Percentiles rank a stretch among this genome's conserved stretches.
These are phyloP conservation scores for Caracal caracal DNA, from an alignment of 2,113 vertebrate genomes.

Conservation along the genomic window DNA sequence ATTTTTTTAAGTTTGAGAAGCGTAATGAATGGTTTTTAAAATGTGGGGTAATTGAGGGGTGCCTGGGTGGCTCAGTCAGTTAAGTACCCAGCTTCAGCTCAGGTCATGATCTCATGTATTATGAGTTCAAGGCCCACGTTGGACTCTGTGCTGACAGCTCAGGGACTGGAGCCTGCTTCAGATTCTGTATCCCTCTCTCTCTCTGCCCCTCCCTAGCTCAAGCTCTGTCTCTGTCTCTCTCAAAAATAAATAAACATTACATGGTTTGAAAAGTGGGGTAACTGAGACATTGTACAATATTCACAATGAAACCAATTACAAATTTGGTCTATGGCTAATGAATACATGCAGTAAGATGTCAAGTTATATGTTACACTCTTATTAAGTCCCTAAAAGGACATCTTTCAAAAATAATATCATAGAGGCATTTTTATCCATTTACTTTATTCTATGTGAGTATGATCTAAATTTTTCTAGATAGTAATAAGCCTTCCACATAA, in stretches of 20 bases:
- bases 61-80: too few species aligned
- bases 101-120: too few species aligned
- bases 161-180: too few species aligned
- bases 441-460: not conserved
- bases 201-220: too few species aligned
- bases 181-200: too few species aligned
- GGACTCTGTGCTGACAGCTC: too few species aligned
- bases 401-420: not conserved
- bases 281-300: not conserved
- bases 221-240: too few species aligned
- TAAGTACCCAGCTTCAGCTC: too few species aligned
- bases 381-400: slow-evolving; percentile 15
- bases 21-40: not conserved
- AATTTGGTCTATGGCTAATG: not conserved
- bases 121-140: too few species aligned
- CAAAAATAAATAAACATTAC: not conserved
- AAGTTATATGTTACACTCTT: not conserved
- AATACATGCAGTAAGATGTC: rapidly evolving
- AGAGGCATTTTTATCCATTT: not conserved
- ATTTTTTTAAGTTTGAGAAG: not conserved
- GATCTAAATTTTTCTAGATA: slow-evolving; percentile 24
- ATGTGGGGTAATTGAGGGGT: not conserved
- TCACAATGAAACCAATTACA: not conserved
- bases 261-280: too few species aligned
- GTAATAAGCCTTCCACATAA: not conserved